Percentiles rank a stretch among this genome's conserved stretches.
Evolutionary conservation across 2,797 vertebrate genomes (phyloP).

Genomic region (Setipinna tenuifilis): DNA sequence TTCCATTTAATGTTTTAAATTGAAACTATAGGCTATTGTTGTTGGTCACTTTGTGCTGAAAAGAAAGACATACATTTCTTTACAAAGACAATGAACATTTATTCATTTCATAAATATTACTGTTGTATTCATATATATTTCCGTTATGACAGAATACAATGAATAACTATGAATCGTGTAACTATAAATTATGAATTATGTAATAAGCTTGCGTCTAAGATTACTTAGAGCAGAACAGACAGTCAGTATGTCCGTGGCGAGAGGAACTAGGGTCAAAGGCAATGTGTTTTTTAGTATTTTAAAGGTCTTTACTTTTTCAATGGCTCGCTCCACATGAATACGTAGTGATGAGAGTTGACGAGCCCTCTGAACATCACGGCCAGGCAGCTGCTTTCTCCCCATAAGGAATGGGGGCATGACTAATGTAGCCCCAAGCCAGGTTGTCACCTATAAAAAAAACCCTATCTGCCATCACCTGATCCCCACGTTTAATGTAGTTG

Average conservation of each 20-base stretch:
- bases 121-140: background rate
- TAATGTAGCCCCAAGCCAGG: background rate
- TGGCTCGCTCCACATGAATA: too few species aligned
- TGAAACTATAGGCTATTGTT: background rate
- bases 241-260: too few species aligned
- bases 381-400: too few species aligned
- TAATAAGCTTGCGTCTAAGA: background rate
- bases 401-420: background rate
- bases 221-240: background rate
- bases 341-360: too few species aligned
- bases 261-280: too few species aligned
- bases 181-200: background rate
- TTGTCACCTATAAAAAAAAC: background rate
- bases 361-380: too few species aligned
- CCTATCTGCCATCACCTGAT: background rate
- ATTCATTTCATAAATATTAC: background rate
- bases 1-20: background rate
- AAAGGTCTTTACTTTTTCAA: too few species aligned
- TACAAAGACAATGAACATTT: background rate
- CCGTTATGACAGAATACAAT: too few species aligned
- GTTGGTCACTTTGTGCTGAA: background rate
- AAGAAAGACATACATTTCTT: background rate
- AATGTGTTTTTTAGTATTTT: too few species aligned
- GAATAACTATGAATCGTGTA: too few species aligned
- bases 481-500: background rate